Percentiles rank a stretch among this genome's conserved stretches.
These are phyloP conservation scores for Artibeus jamaicensis DNA, from an alignment of 2,797 vertebrate species.

Conservation along the genomic window DNA sequence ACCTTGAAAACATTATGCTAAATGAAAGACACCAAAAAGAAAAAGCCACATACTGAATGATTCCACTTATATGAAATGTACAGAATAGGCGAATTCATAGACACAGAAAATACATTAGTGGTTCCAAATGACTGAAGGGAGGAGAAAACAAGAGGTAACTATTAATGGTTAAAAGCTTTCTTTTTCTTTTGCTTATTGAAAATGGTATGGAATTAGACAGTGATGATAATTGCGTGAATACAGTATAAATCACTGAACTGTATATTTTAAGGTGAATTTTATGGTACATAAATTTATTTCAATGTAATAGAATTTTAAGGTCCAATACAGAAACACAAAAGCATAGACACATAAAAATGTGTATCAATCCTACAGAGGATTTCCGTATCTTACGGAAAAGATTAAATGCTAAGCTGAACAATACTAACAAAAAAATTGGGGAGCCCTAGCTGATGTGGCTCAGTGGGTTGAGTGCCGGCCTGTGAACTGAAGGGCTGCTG, in stretches of 20 bases:
- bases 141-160: background rate
- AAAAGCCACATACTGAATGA: background rate
- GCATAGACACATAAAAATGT: background rate
- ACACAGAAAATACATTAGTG: background rate
- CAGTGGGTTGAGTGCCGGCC: background rate
- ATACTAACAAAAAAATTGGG: background rate
- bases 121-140: background rate
- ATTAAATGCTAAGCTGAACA: background rate
- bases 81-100: background rate
- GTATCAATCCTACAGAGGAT: background rate
- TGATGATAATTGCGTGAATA: background rate
- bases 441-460: background rate
- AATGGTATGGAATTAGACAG: background rate
- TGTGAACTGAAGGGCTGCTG: no score
- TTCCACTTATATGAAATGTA: background rate
- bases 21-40: background rate
- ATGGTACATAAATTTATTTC: background rate
- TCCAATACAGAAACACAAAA: background rate
- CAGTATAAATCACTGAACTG: background rate
- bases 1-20: background rate
- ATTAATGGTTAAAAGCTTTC: background rate
- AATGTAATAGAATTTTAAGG: background rate
- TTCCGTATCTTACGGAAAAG: background rate
- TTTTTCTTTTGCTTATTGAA: background rate
- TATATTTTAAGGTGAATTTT: background rate